These are phyloP conservation scores for Physella acuta DNA, from an alignment of 1,140 invertebrate species.

Conservation along the genomic window DNA sequence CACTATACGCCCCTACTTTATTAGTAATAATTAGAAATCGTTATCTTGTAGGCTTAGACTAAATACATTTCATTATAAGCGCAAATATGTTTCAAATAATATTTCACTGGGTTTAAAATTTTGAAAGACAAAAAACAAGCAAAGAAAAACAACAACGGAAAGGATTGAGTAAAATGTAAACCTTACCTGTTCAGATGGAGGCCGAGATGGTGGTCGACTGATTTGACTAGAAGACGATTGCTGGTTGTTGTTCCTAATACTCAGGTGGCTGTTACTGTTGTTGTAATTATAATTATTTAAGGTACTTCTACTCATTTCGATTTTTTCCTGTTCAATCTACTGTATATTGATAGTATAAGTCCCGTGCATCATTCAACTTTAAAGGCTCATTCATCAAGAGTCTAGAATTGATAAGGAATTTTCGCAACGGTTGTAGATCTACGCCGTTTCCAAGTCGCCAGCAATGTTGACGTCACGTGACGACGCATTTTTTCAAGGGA, in stretches of 20 bases:
- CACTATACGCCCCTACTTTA: background rate
- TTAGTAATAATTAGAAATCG: background rate
- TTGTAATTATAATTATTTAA: background rate
- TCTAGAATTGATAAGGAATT: background rate
- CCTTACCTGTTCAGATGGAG: constrained; percentile 26
- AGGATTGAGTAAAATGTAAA: background rate
- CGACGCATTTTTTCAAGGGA: constrained; percentile 7
- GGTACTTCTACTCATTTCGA: constrained; percentile 3
- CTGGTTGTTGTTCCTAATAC: no score
- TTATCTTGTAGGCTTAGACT: background rate
- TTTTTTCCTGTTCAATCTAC: background rate
- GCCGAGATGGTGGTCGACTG: constrained; percentile 22
- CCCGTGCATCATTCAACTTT: background rate
- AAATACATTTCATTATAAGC: background rate
- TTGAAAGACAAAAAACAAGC: background rate
- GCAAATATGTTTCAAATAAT: background rate
- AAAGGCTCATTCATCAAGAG: background rate
- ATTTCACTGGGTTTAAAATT: background rate
- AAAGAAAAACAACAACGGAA: background rate
- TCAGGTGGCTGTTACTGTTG: constrained; percentile 11
- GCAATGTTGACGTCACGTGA: background rate
- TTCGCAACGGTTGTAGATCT: background rate
- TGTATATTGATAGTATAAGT: background rate
- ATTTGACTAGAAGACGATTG: no score
- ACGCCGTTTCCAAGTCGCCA: background rate